Evolutionary conservation across 2,888 invertebrate species (phyloP), one percentile per base, ranked within the genome.

Genomic region (Melitaea athalia): DNA sequence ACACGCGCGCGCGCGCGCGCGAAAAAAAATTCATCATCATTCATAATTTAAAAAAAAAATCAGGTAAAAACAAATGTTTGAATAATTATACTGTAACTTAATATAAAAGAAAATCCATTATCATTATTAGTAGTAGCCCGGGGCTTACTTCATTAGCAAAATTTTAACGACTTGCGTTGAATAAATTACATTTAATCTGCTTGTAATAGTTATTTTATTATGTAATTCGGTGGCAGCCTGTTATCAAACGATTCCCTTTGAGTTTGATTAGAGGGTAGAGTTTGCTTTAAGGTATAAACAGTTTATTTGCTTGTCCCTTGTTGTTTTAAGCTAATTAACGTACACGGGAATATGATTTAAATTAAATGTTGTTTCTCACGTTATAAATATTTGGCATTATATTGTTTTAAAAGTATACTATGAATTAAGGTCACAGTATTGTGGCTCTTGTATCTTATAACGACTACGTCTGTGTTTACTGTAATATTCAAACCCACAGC

Each of bases 121-220:
- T 50, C 42, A 42, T 59, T 61, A 70, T 70, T 70, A 68, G 52
- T 59, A 53, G 53, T 63, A 57, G 64, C 57, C 70, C 50, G 43
- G 50, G 61, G 61, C 24, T 64, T 57, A 67, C 60, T 67, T 66
- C 59, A 52, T 67, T 65, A 59, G 38, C 43, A 68, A 67, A 68
- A 68, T 53, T 53, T 52, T 31, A 71, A 66, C 66, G 69, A 59
- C 49, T 55, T 57, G 59, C 59, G 62, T 64, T 66, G 68, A 70
- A 70, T 70, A 70, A 68, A 70, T 70, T 70, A 64, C n/a, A 53
- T n/a, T 12, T 62, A 55, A 70, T 68, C 53, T 59, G 50, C 59
- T 52, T 47, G 33, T 64, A 64, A 68, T 64, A 60, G 47, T 61
- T 15, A 43, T 43, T 38, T 62, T 64, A 45, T 61, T 64, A 61